phyloP scores from a whole-genome alignment of 1,140 invertebrate genomes.

The Ostrea edulis region DNA sequence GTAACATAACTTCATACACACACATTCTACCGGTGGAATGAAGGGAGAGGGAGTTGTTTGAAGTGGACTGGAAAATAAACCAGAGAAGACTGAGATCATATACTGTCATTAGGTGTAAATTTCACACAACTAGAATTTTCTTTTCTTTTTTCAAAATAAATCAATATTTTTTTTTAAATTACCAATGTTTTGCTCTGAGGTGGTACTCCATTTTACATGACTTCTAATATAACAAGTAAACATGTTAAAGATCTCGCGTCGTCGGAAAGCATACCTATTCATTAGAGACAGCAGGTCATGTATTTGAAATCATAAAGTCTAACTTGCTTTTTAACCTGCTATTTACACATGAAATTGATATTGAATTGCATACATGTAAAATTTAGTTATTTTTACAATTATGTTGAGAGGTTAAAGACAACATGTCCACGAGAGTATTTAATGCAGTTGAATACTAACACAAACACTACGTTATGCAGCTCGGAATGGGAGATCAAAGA shows the following conservation, averaged over 20 bases:
- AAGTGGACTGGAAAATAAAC: not conserved
- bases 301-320: not conserved
- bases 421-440: not conserved
- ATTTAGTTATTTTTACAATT: not conserved
- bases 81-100: not conserved
- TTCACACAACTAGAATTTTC: not conserved
- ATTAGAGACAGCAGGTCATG: not conserved
- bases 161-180: conserved; percentile 27
- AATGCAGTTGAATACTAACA: not conserved
- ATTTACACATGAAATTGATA: conserved; percentile 20
- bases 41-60: not conserved
- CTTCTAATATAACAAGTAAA: conserved; percentile 23
- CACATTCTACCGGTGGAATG: not conserved
- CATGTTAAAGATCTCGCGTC: not conserved
- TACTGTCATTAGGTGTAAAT: not conserved
- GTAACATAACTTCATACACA: no score
- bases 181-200: not conserved
- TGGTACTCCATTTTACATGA: not conserved
- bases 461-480: not conserved
- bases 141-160: not conserved
- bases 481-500: no score
- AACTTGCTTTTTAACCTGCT: not conserved
- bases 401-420: not conserved
- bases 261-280: not conserved
- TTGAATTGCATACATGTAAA: not conserved